Evolutionary conservation across 2,888 invertebrate species (phyloP), one percentile per base, ranked within the genome.

Genomic region (Eupithecia subumbrata): DNA sequence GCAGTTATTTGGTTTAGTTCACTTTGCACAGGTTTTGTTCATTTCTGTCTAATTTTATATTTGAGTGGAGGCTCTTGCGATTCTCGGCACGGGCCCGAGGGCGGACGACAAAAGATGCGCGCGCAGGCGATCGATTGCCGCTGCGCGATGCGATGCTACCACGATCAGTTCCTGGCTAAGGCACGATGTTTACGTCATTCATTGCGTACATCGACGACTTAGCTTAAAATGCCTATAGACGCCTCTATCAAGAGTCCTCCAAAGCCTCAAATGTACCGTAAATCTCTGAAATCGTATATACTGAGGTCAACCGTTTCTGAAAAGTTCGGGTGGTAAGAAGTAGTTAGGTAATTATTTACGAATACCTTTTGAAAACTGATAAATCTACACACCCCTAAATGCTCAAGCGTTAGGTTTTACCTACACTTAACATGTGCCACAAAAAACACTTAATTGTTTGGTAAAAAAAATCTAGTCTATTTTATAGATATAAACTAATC

Each of bases 121-220:
- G 94, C 94, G 94, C 94, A 92, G 14, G 63, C 91, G 91, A 94
- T 94, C 94, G 94, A 94, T 94, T 85, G 87, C 82, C 88, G 91
- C 90, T 93, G 94, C 94, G 93, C 90, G 89, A 87, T 89, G 89
- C 88, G 87, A 88, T 86, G 85, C 85, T 86, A 87, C 84, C 84
- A 85, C 86, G 87, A 85, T 75, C 81, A 85, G 88, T 88, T 89
- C 88, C 89, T 88, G 86, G 88, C 88, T 85, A 88, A 90, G 87
- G 87, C 87, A 85, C 88, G 88, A 89, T 88, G 90, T 94, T 93
- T 93, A 93, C 94, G 93, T 94, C 94, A 94, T 90, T 87, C 88
- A 87, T 89, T 93, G 93, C 94, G 93, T 93, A 94, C 93, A 93
- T 92, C 91, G 92, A 91, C 87, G 88, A 89, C 86, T 86, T 82